A percentile compares a stretch with the other conserved stretches of the same genome.
Evolutionary conservation across 2,113 vertebrate genomes (phyloP).

Genomic region (Phocoena phocoena): DNA sequence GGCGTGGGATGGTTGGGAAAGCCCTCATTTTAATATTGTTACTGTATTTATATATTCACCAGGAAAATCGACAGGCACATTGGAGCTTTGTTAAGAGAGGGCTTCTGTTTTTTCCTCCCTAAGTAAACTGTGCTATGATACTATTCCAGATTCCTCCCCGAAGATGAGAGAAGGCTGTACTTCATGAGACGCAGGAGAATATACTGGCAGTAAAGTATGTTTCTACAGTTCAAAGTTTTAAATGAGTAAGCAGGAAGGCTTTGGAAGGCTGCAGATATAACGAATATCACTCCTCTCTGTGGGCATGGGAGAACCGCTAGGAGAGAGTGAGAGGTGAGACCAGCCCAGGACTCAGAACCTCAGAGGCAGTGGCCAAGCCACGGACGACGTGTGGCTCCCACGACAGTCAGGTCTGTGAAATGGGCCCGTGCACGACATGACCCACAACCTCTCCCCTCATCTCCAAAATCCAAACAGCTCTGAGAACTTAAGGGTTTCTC

Average conservation of each 20-base stretch:
- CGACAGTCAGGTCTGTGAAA: background rate
- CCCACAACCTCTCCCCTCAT: accelerated
- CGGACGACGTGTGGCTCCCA: background rate
- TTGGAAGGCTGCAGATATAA: background rate
- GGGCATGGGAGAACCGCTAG: background rate
- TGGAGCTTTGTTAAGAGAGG: accelerated
- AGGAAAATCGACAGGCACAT: accelerated
- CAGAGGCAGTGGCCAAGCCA: slow-evolving; percentile 58
- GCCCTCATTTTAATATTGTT: accelerated
- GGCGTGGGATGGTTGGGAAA: accelerated
- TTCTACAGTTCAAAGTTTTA: background rate
- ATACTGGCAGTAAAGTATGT: background rate
- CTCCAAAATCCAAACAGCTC: background rate
- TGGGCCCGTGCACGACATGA: accelerated
- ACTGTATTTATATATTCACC: accelerated
- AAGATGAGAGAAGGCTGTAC: background rate
- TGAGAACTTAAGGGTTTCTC: accelerated
- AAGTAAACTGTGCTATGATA: background rate
- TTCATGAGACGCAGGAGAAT: background rate
- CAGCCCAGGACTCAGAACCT: slow-evolving; percentile 60
- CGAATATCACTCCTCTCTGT: accelerated
- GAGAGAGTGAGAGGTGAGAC: slow-evolving; percentile 13
- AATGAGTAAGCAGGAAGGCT: background rate
- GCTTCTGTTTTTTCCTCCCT: background rate
- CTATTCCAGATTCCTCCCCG: background rate